A percentile compares a stretch with the other conserved stretches of the same genome.
Conservation (phyloP, 2,888 invertebrate species). For the Lathronympha strigana region DNA sequence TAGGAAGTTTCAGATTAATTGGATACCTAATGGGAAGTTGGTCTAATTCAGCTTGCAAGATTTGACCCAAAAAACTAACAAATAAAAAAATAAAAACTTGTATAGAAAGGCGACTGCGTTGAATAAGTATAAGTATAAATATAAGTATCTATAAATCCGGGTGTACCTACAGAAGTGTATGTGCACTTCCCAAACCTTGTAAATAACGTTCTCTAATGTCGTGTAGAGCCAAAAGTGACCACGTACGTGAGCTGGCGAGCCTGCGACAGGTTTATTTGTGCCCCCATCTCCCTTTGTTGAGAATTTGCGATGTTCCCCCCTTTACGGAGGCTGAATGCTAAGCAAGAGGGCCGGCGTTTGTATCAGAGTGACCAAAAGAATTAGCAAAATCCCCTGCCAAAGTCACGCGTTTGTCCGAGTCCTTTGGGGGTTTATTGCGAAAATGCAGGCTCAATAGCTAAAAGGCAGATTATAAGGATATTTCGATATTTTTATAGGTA, state of each 20-base stretch:
- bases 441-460: neutral
- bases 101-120: no score
- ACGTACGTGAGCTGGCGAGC: conserved; percentile 31
- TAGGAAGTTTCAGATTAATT: no score
- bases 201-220: conserved; percentile 35
- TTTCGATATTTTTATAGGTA: neutral
- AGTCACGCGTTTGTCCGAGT: conserved; percentile 9
- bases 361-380: conserved; percentile 49
- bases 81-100: no score
- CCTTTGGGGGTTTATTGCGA: conserved; percentile 5
- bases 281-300: conserved; percentile 41
- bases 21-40: no score
- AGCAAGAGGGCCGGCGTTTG: conserved; percentile 43
- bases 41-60: no score
- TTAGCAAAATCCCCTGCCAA: conserved; percentile 48
- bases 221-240: conserved; percentile 36
- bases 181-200: conserved; percentile 7
- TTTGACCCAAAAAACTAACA: no score
- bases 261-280: conserved; percentile 40
- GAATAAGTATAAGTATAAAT: neutral
- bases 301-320: conserved; percentile 40
- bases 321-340: conserved; percentile 50
- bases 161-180: neutral
- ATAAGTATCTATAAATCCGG: neutral
- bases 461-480: neutral